Conservation (phyloP, 2,888 invertebrate species). For the Galeruca laticollis region DNA sequence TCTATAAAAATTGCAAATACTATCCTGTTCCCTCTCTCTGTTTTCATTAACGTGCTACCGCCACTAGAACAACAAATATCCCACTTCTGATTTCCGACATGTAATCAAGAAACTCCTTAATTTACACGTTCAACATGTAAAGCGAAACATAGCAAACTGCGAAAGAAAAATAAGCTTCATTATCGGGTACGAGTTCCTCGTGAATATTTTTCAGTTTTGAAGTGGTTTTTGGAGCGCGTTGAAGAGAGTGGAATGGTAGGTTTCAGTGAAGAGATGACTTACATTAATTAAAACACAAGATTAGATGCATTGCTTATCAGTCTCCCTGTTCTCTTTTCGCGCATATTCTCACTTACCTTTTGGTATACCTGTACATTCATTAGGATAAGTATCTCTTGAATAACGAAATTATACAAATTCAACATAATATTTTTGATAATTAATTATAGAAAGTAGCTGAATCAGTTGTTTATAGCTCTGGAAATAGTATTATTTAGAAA, state of each 20-base stretch:
- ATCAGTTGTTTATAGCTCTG: no score
- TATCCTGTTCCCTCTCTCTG: not conserved
- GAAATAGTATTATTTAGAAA: no score
- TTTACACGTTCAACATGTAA: conserved; percentile 41
- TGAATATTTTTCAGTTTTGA: conserved; percentile 29
- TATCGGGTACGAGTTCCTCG: conserved; percentile 30
- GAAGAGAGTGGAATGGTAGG: conserved; percentile 10
- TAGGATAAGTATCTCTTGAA: not conserved
- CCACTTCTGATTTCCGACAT: conserved; percentile 41
- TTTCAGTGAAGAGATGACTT: conserved; percentile 22
- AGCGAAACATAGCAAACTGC: conserved; percentile 34
- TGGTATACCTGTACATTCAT: not conserved
- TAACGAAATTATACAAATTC: no score
- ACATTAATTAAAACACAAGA: conserved; percentile 25
- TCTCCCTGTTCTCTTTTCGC: not conserved
- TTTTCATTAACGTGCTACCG: conserved; percentile 18
- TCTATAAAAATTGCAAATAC: not conserved
- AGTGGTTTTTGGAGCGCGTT: conserved; percentile 24
- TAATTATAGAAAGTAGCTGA: no score
- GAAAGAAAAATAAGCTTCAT: conserved; percentile 45
- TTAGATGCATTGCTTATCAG: conserved; percentile 23
- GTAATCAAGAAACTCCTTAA: conserved; percentile 44
- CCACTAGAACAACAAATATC: conserved; percentile 37
- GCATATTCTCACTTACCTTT: not conserved
- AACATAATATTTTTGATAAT: no score